Base-by-base conservation (phyloP, 2,888 invertebrate genomes). In the Tenthredo scrophulariae region DNA sequence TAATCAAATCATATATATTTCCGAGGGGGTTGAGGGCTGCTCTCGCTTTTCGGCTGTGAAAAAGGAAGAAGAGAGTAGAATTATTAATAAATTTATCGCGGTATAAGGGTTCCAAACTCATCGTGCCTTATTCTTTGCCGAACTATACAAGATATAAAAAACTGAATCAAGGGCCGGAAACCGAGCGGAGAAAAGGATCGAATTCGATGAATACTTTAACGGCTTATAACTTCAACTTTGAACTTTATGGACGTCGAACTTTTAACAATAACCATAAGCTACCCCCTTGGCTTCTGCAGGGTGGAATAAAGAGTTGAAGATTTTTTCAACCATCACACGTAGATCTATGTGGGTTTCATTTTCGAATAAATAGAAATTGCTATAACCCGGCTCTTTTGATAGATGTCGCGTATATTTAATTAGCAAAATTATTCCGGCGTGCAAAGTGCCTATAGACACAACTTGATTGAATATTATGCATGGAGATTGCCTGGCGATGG, bases 401-500 rank as follows among this genome's bases (percentile, higher is more conserved):
- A 54, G 77, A 77, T 54, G 50, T 84, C 84, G 84, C 37, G 22
- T 77, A 58, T 72, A 72, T 84, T 70, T 43, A 54, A 50, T 74
- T 40, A 29, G 50, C 33, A 26, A 10, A 37, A 10, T 54, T 54
- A n/a, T 40, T 77, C 77, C 33, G 13, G 29, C 40, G 58, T 37
- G 37, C 26, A 67, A 75, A 46, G 79, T 67, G 77, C 65, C 84
- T 84, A 77, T 84, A 84, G 84, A 84, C 84, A 79, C 65, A 84
- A 77, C 62, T 65, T 79, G 84, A 84, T 84, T 84, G 84, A 84
- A 84, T 84, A 84, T 84, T 84, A 84, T 75, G 65, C 75, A 67
- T 72, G 58, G 84, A 62, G 74, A 67, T 72, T 84, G 84, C 54
- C 18, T 84, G 74, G 74, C 13, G 40, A 62, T 62, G 84, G n/a